Percentiles rank a stretch among this genome's conserved stretches.
Conservation (phyloP, 2,888 invertebrate genomes). For the Alcis repandata region DNA sequence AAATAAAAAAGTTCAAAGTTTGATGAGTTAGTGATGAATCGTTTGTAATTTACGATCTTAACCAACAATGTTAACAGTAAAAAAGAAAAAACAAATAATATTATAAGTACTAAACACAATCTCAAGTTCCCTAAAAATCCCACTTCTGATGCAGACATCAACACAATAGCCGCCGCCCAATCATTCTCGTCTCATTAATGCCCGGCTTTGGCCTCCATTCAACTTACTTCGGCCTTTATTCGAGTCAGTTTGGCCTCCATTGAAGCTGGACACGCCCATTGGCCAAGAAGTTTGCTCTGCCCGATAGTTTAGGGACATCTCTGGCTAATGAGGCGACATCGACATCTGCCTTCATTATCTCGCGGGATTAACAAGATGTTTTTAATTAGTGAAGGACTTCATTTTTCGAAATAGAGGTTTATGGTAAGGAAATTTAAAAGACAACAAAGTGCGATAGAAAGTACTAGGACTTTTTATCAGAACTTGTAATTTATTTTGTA, state of each 20-base stretch:
- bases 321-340: constrained; percentile 59
- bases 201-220: constrained; percentile 38
- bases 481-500: too few species aligned
- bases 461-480: too few species aligned
- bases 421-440: too few species aligned
- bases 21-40: too few species aligned
- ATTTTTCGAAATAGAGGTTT: constrained; percentile 21
- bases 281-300: constrained; percentile 53
- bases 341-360: constrained; percentile 56
- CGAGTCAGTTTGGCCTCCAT: constrained; percentile 32
- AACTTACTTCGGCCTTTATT: constrained; percentile 33
- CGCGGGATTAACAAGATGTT: constrained; percentile 28
- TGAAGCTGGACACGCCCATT: constrained; percentile 49
- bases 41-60: too few species aligned
- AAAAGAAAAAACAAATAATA: too few species aligned
- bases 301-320: constrained; percentile 60
- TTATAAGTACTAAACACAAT: background rate
- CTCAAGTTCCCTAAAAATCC: background rate
- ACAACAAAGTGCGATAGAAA: too few species aligned
- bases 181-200: constrained; percentile 48
- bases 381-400: constrained; percentile 26
- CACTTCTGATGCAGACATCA: constrained; percentile 34
- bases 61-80: too few species aligned
- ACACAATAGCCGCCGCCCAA: constrained; percentile 38
- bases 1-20: too few species aligned